Evolutionary conservation across 2,113 vertebrate genomes (phyloP).

Genomic region (Candoia aspera): DNA sequence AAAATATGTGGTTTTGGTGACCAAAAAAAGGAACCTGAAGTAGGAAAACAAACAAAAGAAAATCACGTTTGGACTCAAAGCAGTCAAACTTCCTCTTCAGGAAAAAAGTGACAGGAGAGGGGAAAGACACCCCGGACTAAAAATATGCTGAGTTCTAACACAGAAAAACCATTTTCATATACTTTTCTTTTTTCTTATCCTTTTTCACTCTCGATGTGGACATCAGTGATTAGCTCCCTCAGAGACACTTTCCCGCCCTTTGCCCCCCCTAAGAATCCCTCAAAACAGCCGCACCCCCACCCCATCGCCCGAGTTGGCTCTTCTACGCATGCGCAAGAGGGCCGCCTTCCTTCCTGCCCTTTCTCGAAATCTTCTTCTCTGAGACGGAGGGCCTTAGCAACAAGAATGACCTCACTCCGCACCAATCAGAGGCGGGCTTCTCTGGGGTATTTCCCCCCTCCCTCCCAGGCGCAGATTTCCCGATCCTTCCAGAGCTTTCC

Average conservation of each 20-base stretch:
- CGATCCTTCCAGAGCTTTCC: conserved; percentile 73
- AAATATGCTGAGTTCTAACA: not conserved
- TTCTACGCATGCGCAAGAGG: not conserved
- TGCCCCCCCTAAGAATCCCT: not conserved
- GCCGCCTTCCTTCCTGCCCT: too few relatives aligned
- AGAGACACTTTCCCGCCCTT: not conserved
- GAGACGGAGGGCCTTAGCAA: conserved; percentile 63
- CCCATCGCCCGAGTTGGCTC: accelerated
- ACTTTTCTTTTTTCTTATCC: not conserved
- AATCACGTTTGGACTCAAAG: not conserved
- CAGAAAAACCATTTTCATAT: not conserved
- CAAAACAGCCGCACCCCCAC: not conserved
- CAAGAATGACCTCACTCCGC: conserved; percentile 62
- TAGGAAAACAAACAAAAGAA: not conserved
- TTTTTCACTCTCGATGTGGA: not conserved
- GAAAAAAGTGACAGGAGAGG: too few relatives aligned
- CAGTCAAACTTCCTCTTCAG: too few relatives aligned
- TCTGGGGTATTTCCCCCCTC: accelerated
- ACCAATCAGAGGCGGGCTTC: conserved; percentile 68
- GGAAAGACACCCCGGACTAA: not conserved
- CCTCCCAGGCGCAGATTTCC: not conserved
- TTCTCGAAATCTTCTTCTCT: conserved; percentile 34
- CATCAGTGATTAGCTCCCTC: not conserved
- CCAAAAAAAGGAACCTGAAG: not conserved
- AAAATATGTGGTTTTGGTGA: not conserved